Evolutionary conservation across 2,113 vertebrate genomes (phyloP).

Genomic region (Rhipidura dahli): DNA sequence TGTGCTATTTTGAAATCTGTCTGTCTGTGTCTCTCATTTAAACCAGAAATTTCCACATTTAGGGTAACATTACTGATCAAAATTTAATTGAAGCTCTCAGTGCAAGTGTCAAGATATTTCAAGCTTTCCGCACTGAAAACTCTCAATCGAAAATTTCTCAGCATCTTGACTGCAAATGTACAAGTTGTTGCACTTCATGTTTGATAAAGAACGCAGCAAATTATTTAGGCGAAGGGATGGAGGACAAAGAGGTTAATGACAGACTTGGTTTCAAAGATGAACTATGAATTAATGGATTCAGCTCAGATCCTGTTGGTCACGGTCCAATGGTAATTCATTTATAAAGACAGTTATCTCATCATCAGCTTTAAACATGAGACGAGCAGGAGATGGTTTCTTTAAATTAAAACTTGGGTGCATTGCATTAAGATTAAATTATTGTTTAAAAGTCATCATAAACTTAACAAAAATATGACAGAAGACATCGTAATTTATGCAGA

Average conservation of each 20-base stretch:
- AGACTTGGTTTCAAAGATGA: constrained; percentile 49
- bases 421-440: constrained; percentile 38
- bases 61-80: neutral
- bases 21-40: neutral
- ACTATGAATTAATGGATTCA: constrained; percentile 18
- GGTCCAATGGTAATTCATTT: constrained; percentile 43
- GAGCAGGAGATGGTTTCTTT: constrained; percentile 2
- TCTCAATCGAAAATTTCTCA: neutral
- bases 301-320: neutral
- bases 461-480: neutral
- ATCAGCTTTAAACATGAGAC: constrained; percentile 40
- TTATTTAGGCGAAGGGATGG: neutral
- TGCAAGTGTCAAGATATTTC: neutral
- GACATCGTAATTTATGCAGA: neutral
- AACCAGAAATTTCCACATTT: neutral
- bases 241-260: constrained; percentile 52
- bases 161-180: neutral
- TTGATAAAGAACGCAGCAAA: neutral
- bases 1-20: neutral
- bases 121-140: neutral
- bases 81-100: neutral
- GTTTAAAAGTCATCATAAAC: constrained; percentile 23
- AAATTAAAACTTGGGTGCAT: constrained; percentile 3
- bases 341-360: constrained; percentile 13
- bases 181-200: neutral